These are phyloP conservation scores for Himalopsyche japonica DNA, from an alignment of 2,888 invertebrate species.

Conservation along the genomic window DNA sequence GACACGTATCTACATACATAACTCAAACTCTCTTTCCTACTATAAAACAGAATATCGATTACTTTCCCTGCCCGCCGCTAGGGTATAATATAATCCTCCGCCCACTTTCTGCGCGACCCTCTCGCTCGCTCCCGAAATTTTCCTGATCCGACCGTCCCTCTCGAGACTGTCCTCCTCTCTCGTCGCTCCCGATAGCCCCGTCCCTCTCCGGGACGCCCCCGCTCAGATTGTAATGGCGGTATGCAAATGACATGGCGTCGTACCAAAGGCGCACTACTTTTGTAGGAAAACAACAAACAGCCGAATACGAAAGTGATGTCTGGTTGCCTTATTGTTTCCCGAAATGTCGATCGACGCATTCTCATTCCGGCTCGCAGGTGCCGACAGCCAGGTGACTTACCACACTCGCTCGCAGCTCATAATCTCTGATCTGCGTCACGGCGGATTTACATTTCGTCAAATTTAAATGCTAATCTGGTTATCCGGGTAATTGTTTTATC, in stretches of 20 bases:
- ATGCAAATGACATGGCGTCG: constrained; percentile 60
- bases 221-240: constrained; percentile 44
- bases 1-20: constrained; percentile 32
- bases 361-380: constrained; percentile 20
- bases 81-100: constrained; percentile 62
- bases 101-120: constrained; percentile 53
- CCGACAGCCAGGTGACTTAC: not conserved
- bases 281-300: constrained; percentile 38
- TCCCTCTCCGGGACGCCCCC: constrained; percentile 47
- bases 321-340: constrained; percentile 28
- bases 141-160: constrained; percentile 46
- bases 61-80: constrained; percentile 58
- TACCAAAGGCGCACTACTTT: constrained; percentile 35
- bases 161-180: constrained; percentile 42
- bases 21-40: constrained; percentile 46
- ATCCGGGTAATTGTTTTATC: not conserved
- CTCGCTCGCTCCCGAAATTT: constrained; percentile 47
- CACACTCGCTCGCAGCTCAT: not conserved
- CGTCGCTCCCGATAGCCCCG: constrained; percentile 45
- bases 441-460: not conserved
- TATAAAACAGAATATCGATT: constrained; percentile 64
- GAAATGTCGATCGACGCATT: constrained; percentile 11
- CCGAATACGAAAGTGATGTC: constrained; percentile 34
- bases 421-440: not conserved
- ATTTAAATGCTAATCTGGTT: not conserved